Evolutionary conservation across 2,888 invertebrate species (phyloP), one percentile per base, ranked within the genome.

Genomic region (Nysson spinosus): DNA sequence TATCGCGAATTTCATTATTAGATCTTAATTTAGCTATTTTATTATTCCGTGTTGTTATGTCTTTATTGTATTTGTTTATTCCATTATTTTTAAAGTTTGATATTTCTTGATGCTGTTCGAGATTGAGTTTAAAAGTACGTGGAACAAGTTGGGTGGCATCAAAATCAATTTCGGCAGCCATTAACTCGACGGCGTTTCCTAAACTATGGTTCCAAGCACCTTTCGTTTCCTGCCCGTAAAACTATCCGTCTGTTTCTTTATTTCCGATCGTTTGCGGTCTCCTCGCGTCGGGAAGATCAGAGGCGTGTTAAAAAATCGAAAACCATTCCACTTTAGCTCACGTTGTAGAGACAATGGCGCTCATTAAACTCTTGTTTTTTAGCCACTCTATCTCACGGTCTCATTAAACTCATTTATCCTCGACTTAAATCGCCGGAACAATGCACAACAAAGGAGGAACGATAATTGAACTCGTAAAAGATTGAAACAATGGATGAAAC

Each of bases 241-340:
- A 64, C 49, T 54, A 26, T 34, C 35, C 68, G 46, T 47, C 43
- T 52, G 66, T 67, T 76, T 75, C 61, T 79, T 77, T 79, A 84
- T 83, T 83, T 82, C 79, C 81, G 81, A 84, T 82, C 73, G 76
- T 82, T 83, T 84, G 84, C 68, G 84, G 84, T 82, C 67, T 58
- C 70, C 55, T 62, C 32, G 30, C 34, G 26, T 26, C 28, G 37
- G 60, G 39, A 49, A 40, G 47, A 19, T 24, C 49, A 35, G 12
- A 30, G 54, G 16, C 42, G 55, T 39, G 51, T 62, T 47, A 47
- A 55, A 55, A 30, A 58, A 49, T 54, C 58, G 55, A 71, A 54
- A 72, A 42, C 40, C 9, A 17, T 51, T 28, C 16, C 16, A 19
- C 12, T 11, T 20, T 6, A 9, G 0, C 12, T 1, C 6, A 1